A percentile compares a stretch with the other conserved stretches of the same genome.
Conservation (phyloP, 2,113 vertebrate genomes). For the Antigone vipio region DNA sequence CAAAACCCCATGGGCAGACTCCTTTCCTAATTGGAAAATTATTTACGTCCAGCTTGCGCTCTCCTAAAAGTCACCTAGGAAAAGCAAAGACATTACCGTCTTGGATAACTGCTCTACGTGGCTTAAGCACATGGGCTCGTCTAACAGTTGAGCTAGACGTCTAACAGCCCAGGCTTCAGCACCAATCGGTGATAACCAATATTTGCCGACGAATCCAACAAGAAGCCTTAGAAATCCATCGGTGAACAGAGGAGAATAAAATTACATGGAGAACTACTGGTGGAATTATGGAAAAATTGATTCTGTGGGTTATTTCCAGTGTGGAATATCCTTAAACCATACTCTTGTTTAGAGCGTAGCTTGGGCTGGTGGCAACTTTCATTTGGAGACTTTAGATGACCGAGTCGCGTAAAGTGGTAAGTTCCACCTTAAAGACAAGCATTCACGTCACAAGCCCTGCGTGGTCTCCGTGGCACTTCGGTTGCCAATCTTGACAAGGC, state of each 20-base stretch:
- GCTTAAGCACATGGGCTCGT: not conserved
- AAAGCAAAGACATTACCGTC: not conserved
- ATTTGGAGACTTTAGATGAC: rapidly evolving
- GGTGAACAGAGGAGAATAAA: not conserved
- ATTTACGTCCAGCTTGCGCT: not conserved
- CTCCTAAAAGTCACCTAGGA: not conserved
- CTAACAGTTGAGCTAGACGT: too few relatives aligned
- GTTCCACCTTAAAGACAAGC: not conserved
- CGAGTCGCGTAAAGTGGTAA: rapidly evolving
- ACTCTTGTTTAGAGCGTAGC: rapidly evolving
- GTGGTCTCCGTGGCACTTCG: not conserved
- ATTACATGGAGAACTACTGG: rapidly evolving
- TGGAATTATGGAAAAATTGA: rapidly evolving
- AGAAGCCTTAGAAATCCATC: not conserved
- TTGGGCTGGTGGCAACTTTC: not conserved
- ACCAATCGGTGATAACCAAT: rapidly evolving
- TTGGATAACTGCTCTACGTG: not conserved
- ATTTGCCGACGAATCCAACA: not conserved
- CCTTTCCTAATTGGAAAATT: not conserved
- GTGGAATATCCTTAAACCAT: rapidly evolving
- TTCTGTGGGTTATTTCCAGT: rapidly evolving
- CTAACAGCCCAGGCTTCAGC: not conserved
- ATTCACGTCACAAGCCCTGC: rapidly evolving
- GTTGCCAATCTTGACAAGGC: not conserved
- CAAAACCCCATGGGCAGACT: not conserved